phyloP scores from a whole-genome alignment of 2,113 vertebrate species.

The Seriola quinqueradiata region DNA sequence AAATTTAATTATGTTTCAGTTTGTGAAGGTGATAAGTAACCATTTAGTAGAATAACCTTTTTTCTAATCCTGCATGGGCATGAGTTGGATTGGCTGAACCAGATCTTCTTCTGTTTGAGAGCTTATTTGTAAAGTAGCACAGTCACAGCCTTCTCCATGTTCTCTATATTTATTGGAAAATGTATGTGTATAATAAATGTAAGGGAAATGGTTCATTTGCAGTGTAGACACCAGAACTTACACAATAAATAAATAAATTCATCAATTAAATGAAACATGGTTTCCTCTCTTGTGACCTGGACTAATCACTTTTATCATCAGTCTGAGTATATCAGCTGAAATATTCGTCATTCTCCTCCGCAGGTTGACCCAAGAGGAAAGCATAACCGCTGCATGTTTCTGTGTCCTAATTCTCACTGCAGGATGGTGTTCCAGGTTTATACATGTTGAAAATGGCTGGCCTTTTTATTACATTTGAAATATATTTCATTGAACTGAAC shows the following conservation, averaged over 20 bases:
- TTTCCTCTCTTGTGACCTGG: not conserved
- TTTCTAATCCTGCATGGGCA: no score
- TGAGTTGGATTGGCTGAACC: no score
- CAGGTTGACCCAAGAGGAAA: not conserved
- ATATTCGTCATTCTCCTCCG: not conserved
- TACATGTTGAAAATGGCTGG: not conserved
- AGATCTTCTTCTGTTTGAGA: no score
- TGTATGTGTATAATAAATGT: no score
- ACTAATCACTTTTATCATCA: not conserved
- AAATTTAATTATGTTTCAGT: not conserved
- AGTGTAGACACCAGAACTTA: not conserved
- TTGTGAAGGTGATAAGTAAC: not conserved
- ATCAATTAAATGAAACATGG: not conserved
- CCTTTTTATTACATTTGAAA: not conserved
- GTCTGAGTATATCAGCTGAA: not conserved
- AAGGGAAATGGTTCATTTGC: not conserved
- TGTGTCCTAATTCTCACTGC: conserved; percentile 35
- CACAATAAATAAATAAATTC: no score
- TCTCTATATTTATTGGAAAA: no score
- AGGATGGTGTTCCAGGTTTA: conserved; percentile 1
- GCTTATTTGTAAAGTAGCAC: not conserved
- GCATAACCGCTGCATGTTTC: conserved; percentile 1
- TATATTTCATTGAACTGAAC: conserved; percentile 2
- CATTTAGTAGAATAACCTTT: not conserved
- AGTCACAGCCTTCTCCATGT: not conserved